phyloP scores from a whole-genome alignment of 2,797 vertebrate species.

The Chaunax sp. region DNA sequence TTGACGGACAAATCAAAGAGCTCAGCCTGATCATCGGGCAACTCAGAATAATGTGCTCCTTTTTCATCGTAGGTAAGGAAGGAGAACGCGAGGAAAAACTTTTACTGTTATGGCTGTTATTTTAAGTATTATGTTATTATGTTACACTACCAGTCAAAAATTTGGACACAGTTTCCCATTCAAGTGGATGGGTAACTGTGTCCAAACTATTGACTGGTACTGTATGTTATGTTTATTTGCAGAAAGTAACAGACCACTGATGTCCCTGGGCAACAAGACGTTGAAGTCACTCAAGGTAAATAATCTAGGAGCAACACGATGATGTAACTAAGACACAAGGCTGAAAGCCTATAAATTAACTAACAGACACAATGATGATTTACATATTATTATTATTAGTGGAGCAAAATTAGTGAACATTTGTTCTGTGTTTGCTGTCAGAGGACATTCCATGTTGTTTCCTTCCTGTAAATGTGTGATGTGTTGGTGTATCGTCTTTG shows the following conservation, averaged over 20 bases:
- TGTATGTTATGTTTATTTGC: conserved; percentile 41
- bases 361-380: no score
- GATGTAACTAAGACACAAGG: no score
- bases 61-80: conserved; percentile 84
- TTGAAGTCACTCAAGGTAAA: conserved; percentile 89
- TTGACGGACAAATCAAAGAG: conserved; percentile 80
- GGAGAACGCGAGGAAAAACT: not conserved
- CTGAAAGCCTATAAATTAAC: no score
- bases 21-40: conserved; percentile 83
- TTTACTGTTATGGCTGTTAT: not conserved
- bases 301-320: no score
- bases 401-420: no score
- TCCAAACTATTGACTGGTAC: no score
- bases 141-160: no score
- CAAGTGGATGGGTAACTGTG: no score
- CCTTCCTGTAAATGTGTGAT: not conserved
- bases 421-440: no score
- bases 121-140: no score
- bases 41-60: conserved; percentile 79
- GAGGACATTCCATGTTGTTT: not conserved
- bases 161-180: no score
- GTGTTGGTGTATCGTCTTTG: conserved; percentile 20
- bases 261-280: conserved; percentile 88
- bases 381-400: no score
- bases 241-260: conserved; percentile 85